Evolutionary conservation across 2,888 invertebrate species (phyloP), one percentile per base, ranked within the genome.

Genomic region (Epicampocera succincta): DNA sequence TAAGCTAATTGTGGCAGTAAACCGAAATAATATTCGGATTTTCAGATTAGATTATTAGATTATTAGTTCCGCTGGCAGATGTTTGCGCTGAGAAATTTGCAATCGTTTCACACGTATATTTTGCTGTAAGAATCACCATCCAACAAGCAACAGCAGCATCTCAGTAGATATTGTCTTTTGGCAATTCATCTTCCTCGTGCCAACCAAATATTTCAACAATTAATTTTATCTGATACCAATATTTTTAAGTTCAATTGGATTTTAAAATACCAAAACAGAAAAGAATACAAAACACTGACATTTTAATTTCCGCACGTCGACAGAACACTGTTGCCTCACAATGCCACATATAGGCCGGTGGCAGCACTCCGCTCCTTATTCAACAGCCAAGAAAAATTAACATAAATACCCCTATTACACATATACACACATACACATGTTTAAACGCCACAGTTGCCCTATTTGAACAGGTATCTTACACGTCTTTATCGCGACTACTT

Each of bases 401-500:
- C 61, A 46, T 21, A 54, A 54, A 42, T 25, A 33, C 33, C 25
- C 15, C 15, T 44, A 15, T 44, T 42, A n/a, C 42, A n/a, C 1
- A 42, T 4, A 42, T 42, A 13, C 13, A 13, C 13, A 58, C 46
- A 19, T 58, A 56, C 46, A 13, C 3, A 8, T 33, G 8, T 5
- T 33, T 33, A 33, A 33, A 33, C 42, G 21, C 21, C 8, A n/a
- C 60, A 17, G 15, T 46, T 46, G 46, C 46, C 5, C 17, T 46
- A 9, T 46, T 17, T 11, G 12, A 25, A 25, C 25, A 25, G 25
- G 25, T 25, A 25, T 25, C 25, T 68, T 54, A 29, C 48, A 50
- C 48, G 40, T 71, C n/a, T 60, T 71, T 60, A 71, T 71, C 71
- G 40, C 50, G 25, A 25, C 71, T 25, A 50, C 50, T 60, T 50